phyloP scores from a whole-genome alignment of 2,888 invertebrate genomes.

The Lobophora halterata region DNA sequence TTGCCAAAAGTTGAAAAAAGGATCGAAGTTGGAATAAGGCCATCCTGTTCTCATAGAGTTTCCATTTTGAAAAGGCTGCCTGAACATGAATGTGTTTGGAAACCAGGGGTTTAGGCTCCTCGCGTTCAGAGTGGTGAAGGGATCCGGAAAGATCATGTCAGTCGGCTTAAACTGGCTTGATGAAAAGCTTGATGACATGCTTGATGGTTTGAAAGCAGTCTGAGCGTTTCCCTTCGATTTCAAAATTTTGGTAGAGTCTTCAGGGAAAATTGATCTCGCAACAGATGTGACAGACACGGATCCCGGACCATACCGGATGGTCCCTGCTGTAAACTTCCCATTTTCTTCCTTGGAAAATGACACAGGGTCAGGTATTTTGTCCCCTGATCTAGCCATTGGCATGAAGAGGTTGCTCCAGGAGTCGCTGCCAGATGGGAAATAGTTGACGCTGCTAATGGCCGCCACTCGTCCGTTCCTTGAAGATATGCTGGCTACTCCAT shows the following conservation, averaged over 20 bases:
- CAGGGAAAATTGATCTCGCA: conserved; percentile 38
- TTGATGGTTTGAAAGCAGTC: too few relatives aligned
- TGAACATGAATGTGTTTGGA: conserved; percentile 35
- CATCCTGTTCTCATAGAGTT: conserved; percentile 38
- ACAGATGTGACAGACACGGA: conserved; percentile 52
- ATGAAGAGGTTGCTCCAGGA: conserved; percentile 21
- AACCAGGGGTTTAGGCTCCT: conserved; percentile 42
- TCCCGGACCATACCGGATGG: conserved; percentile 50
- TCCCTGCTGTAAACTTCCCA: conserved; percentile 44
- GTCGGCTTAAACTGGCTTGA: conserved; percentile 10
- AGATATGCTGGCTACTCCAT: conserved; percentile 53
- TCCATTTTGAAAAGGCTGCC: conserved; percentile 34
- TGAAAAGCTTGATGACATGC: neutral
- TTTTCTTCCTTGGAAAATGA: conserved; percentile 46
- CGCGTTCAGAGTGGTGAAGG: conserved; percentile 30
- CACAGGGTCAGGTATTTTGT: conserved; percentile 37
- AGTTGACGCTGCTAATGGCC: conserved; percentile 49
- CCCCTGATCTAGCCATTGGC: conserved; percentile 21
- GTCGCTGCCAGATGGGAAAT: conserved; percentile 38
- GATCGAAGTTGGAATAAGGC: conserved; percentile 49
- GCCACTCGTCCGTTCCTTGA: conserved; percentile 56
- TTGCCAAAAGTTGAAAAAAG: conserved; percentile 44
- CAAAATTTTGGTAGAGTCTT: conserved; percentile 30
- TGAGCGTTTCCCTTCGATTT: conserved; percentile 6
- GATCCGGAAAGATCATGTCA: conserved; percentile 27